Conservation (phyloP, 2,797 vertebrate species). For the Schizopygopsis malacanthus region DNA sequence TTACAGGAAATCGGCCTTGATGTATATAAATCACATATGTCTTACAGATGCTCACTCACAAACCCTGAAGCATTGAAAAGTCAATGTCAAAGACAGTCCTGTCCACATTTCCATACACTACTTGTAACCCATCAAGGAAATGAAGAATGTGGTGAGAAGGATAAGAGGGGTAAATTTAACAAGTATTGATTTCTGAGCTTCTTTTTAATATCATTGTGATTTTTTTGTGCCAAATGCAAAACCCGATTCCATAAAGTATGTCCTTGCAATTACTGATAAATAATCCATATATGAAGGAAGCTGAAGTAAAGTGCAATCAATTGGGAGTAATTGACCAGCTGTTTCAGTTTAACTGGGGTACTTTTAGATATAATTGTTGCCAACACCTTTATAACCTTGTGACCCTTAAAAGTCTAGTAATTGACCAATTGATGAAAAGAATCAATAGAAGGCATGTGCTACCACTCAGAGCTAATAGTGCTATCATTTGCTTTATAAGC, state of each 20-base stretch:
- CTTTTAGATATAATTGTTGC: slow-evolving; percentile 66
- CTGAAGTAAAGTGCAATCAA: slow-evolving; percentile 59
- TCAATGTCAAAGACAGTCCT: slow-evolving; percentile 49
- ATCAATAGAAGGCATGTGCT: slow-evolving; percentile 75
- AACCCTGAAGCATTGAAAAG: slow-evolving; percentile 24
- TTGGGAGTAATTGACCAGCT: slow-evolving; percentile 70
- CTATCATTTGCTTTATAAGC: slow-evolving; percentile 57
- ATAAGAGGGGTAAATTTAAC: slow-evolving; percentile 16
- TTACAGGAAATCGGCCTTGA: slow-evolving; percentile 52
- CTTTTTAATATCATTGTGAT: slow-evolving; percentile 5
- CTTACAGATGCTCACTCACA: slow-evolving; percentile 46
- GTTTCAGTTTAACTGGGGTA: slow-evolving; percentile 66
- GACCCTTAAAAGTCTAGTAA: slow-evolving; percentile 60
- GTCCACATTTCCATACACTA: slow-evolving; percentile 16
- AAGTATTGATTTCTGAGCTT: slow-evolving; percentile 28
- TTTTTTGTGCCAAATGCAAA: slow-evolving; percentile 38
- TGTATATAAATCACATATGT: slow-evolving; percentile 56
- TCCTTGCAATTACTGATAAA: slow-evolving; percentile 58
- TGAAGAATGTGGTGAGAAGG: neutral
- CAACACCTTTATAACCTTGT: slow-evolving; percentile 63
- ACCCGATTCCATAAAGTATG: slow-evolving; percentile 29
- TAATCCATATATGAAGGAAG: slow-evolving; percentile 55
- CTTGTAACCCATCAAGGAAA: slow-evolving; percentile 7
- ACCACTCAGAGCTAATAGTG: slow-evolving; percentile 51
- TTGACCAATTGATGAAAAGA: slow-evolving; percentile 58